Evolutionary conservation across 2,797 vertebrate species (phyloP), one percentile per base, ranked within the genome.

Genomic region (Meriones psammophilus): DNA sequence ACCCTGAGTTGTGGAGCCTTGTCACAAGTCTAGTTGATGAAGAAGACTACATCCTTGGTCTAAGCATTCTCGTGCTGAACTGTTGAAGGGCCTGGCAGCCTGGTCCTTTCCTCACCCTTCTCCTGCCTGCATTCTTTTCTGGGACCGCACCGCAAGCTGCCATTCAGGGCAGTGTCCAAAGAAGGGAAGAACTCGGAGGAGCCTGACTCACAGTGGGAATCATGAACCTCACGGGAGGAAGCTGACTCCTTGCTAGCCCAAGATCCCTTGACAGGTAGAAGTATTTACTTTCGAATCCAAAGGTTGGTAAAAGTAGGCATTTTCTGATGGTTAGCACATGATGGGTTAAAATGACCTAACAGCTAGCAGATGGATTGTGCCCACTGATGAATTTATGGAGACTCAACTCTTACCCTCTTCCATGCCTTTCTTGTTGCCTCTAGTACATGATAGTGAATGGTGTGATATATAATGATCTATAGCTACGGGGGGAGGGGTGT

Each of bases 301-400:
- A 97, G 95, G 92, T 81, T 97, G 97, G 93, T 97, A 97, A 98
- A 98, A 97, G 97, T 96, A 97, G 96, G 91, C 17, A 13, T 97
- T 98, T 96, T 96, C 93, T 95, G 91, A 98, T 98, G 97, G 95
- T 50, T 58, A 95, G 98, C 97, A 96, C 42, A 77, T 95, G 94
- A 92, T 97, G 74, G 97, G 98, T 97, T 97, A 83, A 97, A 96
- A 98, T 98, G 97, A 97, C 91, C 96, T 97, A 97, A 98, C 97
- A 98, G 97, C 96, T 95, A 95, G 87, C 96, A 98, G 94, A 97
- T 97, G 95, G 79, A 94, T 50, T 91, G 74, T 97, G 60, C 96
- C 80, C 91, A 18, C 97, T 96, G 96, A 80, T 64, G 94, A 96
- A 90, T 98, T 98, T 97, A 93, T 90, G 0, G 46, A 92, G 92